Conservation (phyloP, 2,888 invertebrate species). For the Cheilosia vernalis region DNA sequence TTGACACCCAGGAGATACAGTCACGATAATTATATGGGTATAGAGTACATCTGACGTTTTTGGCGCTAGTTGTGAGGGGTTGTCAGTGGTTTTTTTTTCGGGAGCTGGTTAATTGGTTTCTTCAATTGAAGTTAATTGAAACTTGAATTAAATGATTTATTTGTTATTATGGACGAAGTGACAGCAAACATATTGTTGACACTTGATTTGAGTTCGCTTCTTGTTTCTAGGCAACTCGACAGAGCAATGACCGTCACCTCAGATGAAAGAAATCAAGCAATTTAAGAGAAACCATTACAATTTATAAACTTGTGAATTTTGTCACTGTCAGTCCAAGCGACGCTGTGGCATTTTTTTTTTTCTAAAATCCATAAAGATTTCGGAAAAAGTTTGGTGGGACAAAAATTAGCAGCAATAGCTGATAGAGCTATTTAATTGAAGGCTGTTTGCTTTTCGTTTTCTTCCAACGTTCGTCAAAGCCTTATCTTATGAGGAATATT, state of each 20-base stretch:
- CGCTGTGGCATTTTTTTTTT: too few relatives aligned
- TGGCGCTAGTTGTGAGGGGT: conserved; percentile 19
- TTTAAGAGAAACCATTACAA: neutral
- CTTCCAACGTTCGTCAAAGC: too few relatives aligned
- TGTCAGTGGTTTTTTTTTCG: conserved; percentile 30
- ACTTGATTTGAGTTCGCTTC: conserved; percentile 73
- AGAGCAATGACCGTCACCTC: neutral
- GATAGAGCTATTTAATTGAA: too few relatives aligned
- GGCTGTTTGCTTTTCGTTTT: too few relatives aligned
- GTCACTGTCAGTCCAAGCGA: too few relatives aligned
- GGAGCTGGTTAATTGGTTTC: conserved; percentile 67
- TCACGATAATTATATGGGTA: neutral
- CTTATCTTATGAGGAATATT: too few relatives aligned
- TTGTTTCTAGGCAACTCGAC: conserved; percentile 17
- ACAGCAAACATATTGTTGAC: conserved; percentile 50
- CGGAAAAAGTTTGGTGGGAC: too few relatives aligned
- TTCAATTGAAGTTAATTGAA: conserved; percentile 81
- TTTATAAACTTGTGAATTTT: neutral
- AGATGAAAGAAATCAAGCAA: neutral
- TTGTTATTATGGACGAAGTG: conserved; percentile 73
- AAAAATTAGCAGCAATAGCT: too few relatives aligned
- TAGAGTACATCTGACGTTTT: conserved; percentile 48
- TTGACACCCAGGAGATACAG: conserved; percentile 40
- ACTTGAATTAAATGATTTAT: conserved; percentile 81
- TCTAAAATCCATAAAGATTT: too few relatives aligned